phyloP scores from a whole-genome alignment of 1,140 invertebrate species.

The Linepithema humile region DNA sequence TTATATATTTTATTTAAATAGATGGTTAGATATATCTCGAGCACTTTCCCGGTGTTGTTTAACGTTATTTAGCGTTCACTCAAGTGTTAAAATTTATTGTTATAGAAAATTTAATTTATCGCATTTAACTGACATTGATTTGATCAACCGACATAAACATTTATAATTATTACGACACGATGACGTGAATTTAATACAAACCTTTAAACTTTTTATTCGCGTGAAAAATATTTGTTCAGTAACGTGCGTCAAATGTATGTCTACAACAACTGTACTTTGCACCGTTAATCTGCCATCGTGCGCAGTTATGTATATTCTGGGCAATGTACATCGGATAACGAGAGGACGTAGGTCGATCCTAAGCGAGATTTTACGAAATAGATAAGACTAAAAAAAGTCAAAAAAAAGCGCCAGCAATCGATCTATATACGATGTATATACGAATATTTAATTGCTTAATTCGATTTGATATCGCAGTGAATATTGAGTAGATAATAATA shows the following conservation, averaged over 20 bases:
- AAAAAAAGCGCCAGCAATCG: neutral
- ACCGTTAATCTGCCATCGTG: neutral
- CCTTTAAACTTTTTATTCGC: neutral
- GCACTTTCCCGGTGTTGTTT: neutral
- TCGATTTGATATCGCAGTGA: neutral
- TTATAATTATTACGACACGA: neutral
- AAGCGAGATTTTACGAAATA: neutral
- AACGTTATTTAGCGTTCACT: neutral
- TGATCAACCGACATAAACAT: neutral
- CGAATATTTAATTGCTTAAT: neutral
- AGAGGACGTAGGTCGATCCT: neutral
- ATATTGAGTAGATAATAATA: neutral
- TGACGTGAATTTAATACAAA: neutral
- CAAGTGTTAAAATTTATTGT: neutral
- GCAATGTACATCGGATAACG: constrained; percentile 39
- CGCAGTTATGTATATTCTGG: neutral
- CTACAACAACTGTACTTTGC: neutral
- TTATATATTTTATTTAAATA: neutral
- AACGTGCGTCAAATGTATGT: neutral
- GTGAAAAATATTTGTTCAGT: neutral
- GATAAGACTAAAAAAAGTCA: neutral
- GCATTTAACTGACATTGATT: neutral
- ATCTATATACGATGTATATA: neutral
- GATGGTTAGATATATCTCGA: neutral
- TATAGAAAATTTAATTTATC: neutral